Evolutionary conservation across 2,888 invertebrate species (phyloP), one percentile per base, ranked within the genome.

Genomic region (Xestobium rufovillosum): DNA sequence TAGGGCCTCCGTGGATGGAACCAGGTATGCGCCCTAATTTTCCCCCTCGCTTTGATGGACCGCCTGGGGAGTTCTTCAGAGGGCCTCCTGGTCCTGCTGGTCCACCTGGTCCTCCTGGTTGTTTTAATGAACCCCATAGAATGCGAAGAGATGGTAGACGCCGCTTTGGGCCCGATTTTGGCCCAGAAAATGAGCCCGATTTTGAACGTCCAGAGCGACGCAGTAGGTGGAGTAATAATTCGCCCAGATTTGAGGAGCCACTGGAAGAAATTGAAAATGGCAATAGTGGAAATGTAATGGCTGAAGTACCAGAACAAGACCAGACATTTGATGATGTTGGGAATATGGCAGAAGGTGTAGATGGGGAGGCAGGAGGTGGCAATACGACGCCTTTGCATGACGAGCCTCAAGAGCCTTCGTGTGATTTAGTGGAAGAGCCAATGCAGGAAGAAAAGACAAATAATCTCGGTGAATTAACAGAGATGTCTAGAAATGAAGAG

Each of bases 1-100:
- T 44, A 57, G 58, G 54, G 26, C 48, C 50, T 2, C 52, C 52
- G 33, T 72, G 70, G 72, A 68, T 43, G 63, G 68, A 42, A 56
- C 67, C 66, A 42, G 67, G 65, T 10, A 66, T 68, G 2, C 57
- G 69, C 3, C 71, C 69, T 49, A 69, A 68, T 52, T 70, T 69
- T 32, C 43, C 47, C 19, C 55, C 55, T n/a, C 48, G 54, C 29
- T 57, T 54, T 43, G 40, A 68, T 62, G 65, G 51, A 1, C 68
- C 68, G 2, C 49, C 48, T 4, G 48, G 47, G 1, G 63, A 64
- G 0, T 67, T 65, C 43, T 64, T 63, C 62, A 39, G 68, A 0
- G 55, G 59, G n/a, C 47, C 51, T 3, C n/a, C n/a, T 11, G 23
- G 10, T 4, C 11, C 65, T 44, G 65, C 63, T 63, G 40, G 69